These are phyloP conservation scores for Pantherophis vulpinus DNA, from an alignment of 2,797 vertebrate species.

Conservation along the genomic window DNA sequence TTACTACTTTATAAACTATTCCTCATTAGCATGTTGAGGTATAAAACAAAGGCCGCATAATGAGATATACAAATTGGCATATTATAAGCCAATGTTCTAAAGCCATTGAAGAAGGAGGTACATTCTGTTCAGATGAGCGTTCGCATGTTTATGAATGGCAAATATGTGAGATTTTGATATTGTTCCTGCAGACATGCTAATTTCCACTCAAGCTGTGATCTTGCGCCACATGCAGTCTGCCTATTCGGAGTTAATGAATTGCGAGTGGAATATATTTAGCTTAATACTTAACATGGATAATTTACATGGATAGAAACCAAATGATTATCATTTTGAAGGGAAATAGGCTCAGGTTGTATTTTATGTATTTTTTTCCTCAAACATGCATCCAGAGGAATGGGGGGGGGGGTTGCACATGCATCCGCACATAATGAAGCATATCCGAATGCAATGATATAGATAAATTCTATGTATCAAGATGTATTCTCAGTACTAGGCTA, in stretches of 20 bases:
- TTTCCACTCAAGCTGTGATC: slow-evolving; percentile 19
- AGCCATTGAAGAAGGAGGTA: neutral
- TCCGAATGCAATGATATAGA: neutral
- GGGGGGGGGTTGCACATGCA: neutral
- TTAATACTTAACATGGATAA: slow-evolving; percentile 28
- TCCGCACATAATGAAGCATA: neutral
- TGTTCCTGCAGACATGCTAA: slow-evolving; percentile 37
- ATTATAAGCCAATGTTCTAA: slow-evolving; percentile 28
- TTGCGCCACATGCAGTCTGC: slow-evolving; percentile 13
- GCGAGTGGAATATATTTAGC: slow-evolving; percentile 20
- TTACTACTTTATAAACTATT: slow-evolving; percentile 23
- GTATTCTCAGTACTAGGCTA: neutral
- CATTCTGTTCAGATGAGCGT: slow-evolving; percentile 2
- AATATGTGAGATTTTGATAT: slow-evolving; percentile 23
- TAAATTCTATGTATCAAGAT: neutral
- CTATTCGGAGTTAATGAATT: slow-evolving; percentile 30
- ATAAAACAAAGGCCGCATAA: slow-evolving; percentile 15
- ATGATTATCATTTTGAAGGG: slow-evolving; percentile 20
- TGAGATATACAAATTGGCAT: neutral
- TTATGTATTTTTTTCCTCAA: neutral
- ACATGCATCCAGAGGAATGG: neutral
- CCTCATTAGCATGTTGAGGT: neutral
- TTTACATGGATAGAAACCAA: slow-evolving; percentile 42
- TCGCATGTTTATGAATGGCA: slow-evolving; percentile 14
- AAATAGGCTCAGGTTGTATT: slow-evolving; percentile 7